Percentiles rank a stretch among this genome's conserved stretches.
Evolutionary conservation across 2,888 invertebrate genomes (phyloP).

Genomic region (Apantesis nais): DNA sequence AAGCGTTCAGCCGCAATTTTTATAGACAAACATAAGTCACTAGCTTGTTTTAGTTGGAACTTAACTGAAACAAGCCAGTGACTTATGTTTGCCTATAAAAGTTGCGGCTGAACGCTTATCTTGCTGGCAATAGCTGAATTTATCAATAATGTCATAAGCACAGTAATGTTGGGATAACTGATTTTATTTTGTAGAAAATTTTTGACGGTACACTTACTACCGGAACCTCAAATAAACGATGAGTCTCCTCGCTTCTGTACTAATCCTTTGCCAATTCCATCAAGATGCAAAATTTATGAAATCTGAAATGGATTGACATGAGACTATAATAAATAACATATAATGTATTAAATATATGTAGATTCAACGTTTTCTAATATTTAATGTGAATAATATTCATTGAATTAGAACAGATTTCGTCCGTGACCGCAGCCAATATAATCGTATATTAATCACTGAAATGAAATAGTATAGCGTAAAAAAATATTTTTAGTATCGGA

Average conservation of each 20-base stretch:
- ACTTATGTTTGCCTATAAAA: background rate
- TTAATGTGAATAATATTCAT: background rate
- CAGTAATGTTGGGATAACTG: background rate
- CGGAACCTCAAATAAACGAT: background rate
- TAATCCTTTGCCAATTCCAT: background rate
- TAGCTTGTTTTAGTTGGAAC: too few species aligned
- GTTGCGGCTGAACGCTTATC: background rate
- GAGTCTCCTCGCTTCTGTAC: background rate
- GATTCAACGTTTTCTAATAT: too few species aligned
- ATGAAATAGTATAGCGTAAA: background rate
- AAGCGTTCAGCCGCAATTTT: background rate
- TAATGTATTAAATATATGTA: background rate
- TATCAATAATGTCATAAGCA: background rate
- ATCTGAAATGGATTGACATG: too few species aligned
- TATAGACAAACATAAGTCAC: background rate
- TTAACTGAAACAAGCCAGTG: background rate
- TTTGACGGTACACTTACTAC: background rate
- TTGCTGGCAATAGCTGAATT: background rate
- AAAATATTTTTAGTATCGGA: background rate
- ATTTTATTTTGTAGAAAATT: background rate
- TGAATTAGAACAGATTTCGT: constrained; percentile 12
- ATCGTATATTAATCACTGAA: constrained; percentile 9
- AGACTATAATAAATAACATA: background rate
- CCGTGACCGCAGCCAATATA: constrained; percentile 9
- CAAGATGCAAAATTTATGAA: too few species aligned